Conservation (phyloP, 2,888 invertebrate genomes). For the Brassicogethes aeneus region DNA sequence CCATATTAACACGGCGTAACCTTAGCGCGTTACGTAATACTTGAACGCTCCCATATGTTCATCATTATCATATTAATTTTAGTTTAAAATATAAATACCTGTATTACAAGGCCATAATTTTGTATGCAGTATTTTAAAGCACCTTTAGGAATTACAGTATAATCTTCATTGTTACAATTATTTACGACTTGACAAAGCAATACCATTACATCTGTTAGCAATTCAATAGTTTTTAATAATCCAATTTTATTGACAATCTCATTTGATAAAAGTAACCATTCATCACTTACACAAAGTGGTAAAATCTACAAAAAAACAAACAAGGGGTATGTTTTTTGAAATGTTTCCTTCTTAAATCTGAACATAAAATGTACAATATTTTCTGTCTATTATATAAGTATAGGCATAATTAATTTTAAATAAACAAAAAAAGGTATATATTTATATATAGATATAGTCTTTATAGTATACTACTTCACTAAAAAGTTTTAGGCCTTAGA, state of each 20-base stretch:
- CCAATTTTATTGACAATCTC: slow-evolving; percentile 21
- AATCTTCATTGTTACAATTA: slow-evolving; percentile 15
- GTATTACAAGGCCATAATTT: slow-evolving; percentile 26
- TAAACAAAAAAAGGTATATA: too few species aligned
- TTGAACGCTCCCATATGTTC: too few species aligned
- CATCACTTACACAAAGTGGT: slow-evolving; percentile 28
- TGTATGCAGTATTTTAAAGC: slow-evolving; percentile 29
- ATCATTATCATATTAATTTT: not conserved
- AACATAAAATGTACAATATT: too few species aligned
- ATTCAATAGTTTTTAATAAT: slow-evolving; percentile 19
- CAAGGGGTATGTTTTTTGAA: too few species aligned
- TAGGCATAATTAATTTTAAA: too few species aligned
- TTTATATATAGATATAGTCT: too few species aligned
- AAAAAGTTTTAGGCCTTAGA: too few species aligned
- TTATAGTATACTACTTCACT: too few species aligned
- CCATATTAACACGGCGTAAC: too few species aligned
- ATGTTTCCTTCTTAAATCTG: too few species aligned
- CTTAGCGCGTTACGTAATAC: too few species aligned
- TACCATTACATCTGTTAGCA: slow-evolving; percentile 29
- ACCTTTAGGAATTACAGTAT: slow-evolving; percentile 3
- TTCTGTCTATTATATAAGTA: too few species aligned
- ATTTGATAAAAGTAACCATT: slow-evolving; percentile 29
- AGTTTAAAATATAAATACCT: slow-evolving; percentile 24
- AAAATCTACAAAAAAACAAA: slow-evolving; percentile 22
- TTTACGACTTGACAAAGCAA: slow-evolving; percentile 30